Evolutionary conservation across 2,797 vertebrate species (phyloP).

Genomic region (Hydrolagus colliei): DNA sequence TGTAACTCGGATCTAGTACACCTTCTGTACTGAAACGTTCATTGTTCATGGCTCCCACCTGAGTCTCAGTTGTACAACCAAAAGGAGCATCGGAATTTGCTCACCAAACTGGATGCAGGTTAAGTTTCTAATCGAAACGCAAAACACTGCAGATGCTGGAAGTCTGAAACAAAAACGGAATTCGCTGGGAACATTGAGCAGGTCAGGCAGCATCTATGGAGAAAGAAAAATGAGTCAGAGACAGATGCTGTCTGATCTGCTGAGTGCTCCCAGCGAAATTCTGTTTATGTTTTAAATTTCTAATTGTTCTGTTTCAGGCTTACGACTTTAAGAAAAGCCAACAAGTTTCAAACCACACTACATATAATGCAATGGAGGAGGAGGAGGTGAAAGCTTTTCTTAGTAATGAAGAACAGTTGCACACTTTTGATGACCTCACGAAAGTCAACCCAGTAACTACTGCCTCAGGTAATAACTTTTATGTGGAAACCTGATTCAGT

Average conservation of each 20-base stretch:
- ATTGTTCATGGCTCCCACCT: neutral
- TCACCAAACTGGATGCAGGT: too few species aligned
- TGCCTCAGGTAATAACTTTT: slow-evolving; percentile 64
- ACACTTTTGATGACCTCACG: slow-evolving; percentile 85
- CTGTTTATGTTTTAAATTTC: neutral
- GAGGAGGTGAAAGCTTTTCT: slow-evolving; percentile 74
- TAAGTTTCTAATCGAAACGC: too few species aligned
- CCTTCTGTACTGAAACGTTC: neutral
- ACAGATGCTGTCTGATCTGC: too few species aligned
- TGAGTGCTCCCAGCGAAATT: neutral
- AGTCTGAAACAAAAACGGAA: too few species aligned
- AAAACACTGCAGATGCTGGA: too few species aligned
- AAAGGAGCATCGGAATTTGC: too few species aligned
- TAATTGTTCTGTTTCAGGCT: slow-evolving; percentile 50
- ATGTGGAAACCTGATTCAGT: neutral
- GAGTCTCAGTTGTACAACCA: too few species aligned
- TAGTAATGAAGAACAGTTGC: slow-evolving; percentile 64
- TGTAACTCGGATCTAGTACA: neutral
- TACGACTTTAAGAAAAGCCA: slow-evolving; percentile 48
- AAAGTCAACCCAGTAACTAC: slow-evolving; percentile 90
- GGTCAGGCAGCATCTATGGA: too few species aligned
- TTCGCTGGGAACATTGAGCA: too few species aligned
- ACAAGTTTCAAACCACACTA: slow-evolving; percentile 34
- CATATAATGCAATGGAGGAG: slow-evolving; percentile 56
- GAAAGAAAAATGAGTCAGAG: too few species aligned